Evolutionary conservation across 2,113 vertebrate genomes (phyloP).

Genomic region (Calidris pugnax): DNA sequence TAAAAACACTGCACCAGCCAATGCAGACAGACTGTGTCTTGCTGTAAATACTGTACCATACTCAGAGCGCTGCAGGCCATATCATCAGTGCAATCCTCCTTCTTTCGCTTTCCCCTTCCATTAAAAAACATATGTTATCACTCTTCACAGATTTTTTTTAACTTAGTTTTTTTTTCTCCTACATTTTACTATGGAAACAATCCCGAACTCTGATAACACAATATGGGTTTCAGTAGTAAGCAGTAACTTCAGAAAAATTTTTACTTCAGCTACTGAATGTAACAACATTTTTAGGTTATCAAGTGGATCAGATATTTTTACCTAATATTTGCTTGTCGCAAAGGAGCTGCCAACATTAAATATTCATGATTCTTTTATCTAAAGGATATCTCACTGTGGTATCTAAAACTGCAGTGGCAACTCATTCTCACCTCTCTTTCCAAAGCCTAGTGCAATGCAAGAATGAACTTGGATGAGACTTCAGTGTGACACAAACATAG

Average conservation of each 20-base stretch:
- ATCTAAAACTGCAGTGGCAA: background rate
- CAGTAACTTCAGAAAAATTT: background rate
- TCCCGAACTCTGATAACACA: background rate
- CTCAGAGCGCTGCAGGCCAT: background rate
- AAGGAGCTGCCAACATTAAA: background rate
- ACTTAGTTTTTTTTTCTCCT: background rate
- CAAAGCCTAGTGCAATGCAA: background rate
- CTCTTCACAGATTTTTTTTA: background rate
- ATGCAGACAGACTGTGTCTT: background rate
- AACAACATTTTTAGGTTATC: background rate
- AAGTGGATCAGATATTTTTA: background rate
- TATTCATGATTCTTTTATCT: background rate
- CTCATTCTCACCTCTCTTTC: background rate
- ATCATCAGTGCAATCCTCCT: background rate
- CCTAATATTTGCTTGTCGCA: background rate
- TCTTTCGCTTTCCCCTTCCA: background rate
- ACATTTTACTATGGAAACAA: background rate
- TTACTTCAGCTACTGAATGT: background rate
- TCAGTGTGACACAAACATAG: background rate
- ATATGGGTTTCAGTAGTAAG: background rate
- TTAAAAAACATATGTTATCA: background rate
- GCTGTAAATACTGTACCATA: background rate
- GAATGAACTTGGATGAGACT: background rate
- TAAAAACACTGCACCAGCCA: background rate
- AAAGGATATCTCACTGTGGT: background rate